These are phyloP conservation scores for Petaurus breviceps DNA, from an alignment of 2,113 vertebrate species.

Conservation along the genomic window DNA sequence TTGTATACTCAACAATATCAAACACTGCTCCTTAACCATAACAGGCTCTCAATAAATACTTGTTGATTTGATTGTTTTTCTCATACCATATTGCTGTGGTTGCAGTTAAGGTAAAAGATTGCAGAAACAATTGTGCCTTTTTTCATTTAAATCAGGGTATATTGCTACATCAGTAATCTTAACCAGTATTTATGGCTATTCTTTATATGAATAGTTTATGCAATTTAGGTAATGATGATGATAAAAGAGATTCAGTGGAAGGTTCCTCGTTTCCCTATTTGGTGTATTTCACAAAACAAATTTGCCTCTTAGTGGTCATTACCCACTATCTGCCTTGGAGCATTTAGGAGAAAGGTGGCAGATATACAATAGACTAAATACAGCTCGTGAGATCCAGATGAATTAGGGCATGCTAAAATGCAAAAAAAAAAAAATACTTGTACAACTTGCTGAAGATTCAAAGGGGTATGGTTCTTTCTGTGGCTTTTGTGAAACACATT, in stretches of 20 bases:
- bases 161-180: neutral
- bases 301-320: neutral
- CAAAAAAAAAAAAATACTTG: too few relatives aligned
- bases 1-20: neutral
- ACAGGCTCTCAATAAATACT: neutral
- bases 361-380: neutral
- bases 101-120: neutral
- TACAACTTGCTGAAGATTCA: neutral
- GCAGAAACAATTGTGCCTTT: neutral
- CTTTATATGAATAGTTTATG: neutral
- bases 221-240: neutral
- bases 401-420: neutral
- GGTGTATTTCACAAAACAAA: neutral
- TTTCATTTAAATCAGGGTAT: neutral
- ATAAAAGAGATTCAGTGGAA: neutral
- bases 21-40: neutral
- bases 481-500: neutral
- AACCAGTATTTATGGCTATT: neutral
- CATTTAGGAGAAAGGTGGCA: neutral
- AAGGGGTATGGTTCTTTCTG: neutral
- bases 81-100: neutral
- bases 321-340: neutral
- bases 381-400: neutral
- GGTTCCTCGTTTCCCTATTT: neutral
- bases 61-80: neutral